A percentile compares a stretch with the other conserved stretches of the same genome.
Conservation (phyloP, 2,888 invertebrate species). For the Brenthis hecate region DNA sequence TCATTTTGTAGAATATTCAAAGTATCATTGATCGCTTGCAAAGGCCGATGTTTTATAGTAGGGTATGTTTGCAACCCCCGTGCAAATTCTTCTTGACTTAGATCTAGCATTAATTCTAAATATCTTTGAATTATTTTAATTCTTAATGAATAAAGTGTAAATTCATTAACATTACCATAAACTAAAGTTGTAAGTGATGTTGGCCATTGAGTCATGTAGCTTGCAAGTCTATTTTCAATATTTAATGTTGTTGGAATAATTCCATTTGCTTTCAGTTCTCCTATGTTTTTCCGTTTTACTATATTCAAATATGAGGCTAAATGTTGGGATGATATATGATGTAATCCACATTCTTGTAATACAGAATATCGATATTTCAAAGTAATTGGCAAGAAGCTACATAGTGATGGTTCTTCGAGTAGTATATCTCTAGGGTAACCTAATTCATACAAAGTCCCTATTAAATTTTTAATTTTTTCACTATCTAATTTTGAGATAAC, state of each 20-base stretch:
- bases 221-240: conserved; percentile 70
- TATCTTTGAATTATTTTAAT: conserved; percentile 73
- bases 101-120: conserved; percentile 67
- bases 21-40: conserved; percentile 66
- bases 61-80: conserved; percentile 70
- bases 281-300: conserved; percentile 61
- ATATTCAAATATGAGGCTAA: conserved; percentile 59
- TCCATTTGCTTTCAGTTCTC: conserved; percentile 56
- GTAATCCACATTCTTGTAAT: conserved; percentile 70
- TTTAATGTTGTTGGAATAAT: conserved; percentile 55
- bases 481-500: conserved; percentile 57
- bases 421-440: conserved; percentile 57
- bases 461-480: conserved; percentile 50
- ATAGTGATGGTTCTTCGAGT: conserved; percentile 60
- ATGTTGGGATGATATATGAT: conserved; percentile 49
- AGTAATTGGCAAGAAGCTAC: conserved; percentile 64
- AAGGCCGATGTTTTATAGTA: conserved; percentile 72
- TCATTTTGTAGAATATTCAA: conserved; percentile 62
- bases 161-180: conserved; percentile 58
- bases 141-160: conserved; percentile 59
- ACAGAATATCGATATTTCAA: conserved; percentile 64
- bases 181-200: conserved; percentile 71
- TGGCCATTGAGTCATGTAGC: conserved; percentile 74
- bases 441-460: conserved; percentile 56
- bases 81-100: conserved; percentile 64